Conservation (phyloP, 1,140 invertebrate species). For the Mercenaria mercenaria region DNA sequence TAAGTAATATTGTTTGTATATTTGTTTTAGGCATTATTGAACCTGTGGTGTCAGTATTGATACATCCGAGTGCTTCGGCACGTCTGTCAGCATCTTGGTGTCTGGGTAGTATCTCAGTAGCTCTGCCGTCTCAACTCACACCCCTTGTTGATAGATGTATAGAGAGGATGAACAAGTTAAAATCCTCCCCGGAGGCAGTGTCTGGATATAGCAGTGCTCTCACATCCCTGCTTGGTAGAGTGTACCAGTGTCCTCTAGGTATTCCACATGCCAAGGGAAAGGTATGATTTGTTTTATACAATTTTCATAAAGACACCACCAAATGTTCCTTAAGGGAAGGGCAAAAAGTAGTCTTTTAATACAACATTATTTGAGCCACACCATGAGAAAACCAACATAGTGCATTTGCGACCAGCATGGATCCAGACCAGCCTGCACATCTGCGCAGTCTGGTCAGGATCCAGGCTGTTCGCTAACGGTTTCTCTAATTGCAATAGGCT, state of each 20-base stretch:
- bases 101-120: constrained; percentile 95
- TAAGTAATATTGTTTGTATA: no score
- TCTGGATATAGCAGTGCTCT: constrained; percentile 97
- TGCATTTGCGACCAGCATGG: no score
- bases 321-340: no score
- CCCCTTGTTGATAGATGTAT: constrained; percentile 93
- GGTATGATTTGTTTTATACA: constrained; percentile 87
- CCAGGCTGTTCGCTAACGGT: no score
- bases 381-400: no score
- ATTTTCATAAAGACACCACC: no score
- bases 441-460: no score
- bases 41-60: constrained; percentile 92
- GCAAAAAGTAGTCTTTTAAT: no score
- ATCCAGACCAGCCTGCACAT: no score
- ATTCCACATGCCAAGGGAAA: constrained; percentile 98
- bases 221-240: constrained; percentile 96
- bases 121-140: constrained; percentile 97
- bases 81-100: constrained; percentile 98
- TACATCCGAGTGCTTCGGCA: constrained; percentile 97
- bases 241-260: constrained; percentile 95
- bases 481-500: no score
- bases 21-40: constrained; percentile 87
- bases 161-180: constrained; percentile 87
- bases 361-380: no score
- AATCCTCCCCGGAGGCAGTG: constrained; percentile 97